Percentiles rank a stretch among this genome's conserved stretches.
phyloP scores from a whole-genome alignment of 2,888 invertebrate genomes.

The Epinotia ramella region DNA sequence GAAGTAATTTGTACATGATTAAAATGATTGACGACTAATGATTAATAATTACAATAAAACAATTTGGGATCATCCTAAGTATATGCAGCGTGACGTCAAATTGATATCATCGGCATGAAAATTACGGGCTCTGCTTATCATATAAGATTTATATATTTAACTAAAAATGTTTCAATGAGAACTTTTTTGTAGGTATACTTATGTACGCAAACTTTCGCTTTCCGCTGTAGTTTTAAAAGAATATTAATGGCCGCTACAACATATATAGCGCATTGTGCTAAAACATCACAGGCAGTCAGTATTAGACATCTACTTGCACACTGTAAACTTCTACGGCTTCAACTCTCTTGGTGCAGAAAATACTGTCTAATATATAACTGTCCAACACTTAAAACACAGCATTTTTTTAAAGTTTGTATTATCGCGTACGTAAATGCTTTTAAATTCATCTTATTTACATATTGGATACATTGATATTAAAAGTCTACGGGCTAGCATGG shows the following conservation, averaged over 20 bases:
- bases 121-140: too few species aligned
- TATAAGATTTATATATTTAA: conserved; percentile 49
- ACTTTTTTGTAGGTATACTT: conserved; percentile 51
- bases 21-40: too few species aligned
- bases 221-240: conserved; percentile 50
- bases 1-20: too few species aligned
- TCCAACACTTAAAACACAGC: neutral
- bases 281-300: conserved; percentile 22
- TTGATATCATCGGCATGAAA: too few species aligned
- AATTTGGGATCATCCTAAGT: too few species aligned
- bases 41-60: too few species aligned
- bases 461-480: neutral
- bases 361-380: neutral
- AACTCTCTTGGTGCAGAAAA: neutral
- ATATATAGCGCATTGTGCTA: conserved; percentile 24
- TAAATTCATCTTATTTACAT: neutral
- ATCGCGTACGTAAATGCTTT: too few species aligned
- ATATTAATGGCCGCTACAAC: conserved; percentile 15
- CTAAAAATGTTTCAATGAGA: conserved; percentile 54
- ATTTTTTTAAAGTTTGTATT: neutral
- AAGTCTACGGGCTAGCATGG: neutral
- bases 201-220: conserved; percentile 71
- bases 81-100: too few species aligned
- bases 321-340: conserved; percentile 20
- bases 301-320: conserved; percentile 21